phyloP scores from a whole-genome alignment of 2,113 vertebrate genomes.

The Anser cygnoides region DNA sequence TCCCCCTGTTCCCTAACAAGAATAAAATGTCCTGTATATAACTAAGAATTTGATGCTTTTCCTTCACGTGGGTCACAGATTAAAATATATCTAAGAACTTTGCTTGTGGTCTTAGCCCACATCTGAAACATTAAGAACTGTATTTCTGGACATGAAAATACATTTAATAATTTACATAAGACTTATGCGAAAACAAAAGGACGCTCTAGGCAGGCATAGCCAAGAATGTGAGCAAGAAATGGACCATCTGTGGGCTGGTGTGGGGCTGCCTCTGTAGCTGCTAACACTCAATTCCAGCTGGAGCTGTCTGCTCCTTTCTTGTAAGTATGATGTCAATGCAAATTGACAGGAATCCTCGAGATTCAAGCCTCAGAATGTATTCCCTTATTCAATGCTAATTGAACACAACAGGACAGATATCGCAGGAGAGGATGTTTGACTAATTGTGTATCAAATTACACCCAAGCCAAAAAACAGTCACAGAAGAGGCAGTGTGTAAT shows the following conservation, averaged over 20 bases:
- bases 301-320: neutral
- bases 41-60: neutral
- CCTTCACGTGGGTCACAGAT: neutral
- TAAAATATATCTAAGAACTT: neutral
- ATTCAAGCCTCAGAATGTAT: neutral
- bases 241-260: neutral
- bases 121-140: neutral
- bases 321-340: neutral
- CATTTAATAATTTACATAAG: neutral
- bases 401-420: slow-evolving; percentile 24
- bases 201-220: neutral
- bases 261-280: neutral
- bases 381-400: neutral
- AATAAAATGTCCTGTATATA: neutral
- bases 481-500: neutral
- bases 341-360: slow-evolving; percentile 7
- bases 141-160: neutral
- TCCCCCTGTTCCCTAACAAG: neutral
- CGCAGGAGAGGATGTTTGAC: slow-evolving; percentile 22
- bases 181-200: neutral
- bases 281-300: slow-evolving; percentile 9
- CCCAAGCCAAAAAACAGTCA: neutral
- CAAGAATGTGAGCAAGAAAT: neutral
- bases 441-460: slow-evolving; percentile 43
- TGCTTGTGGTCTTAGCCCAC: neutral